Evolutionary conservation across 1,140 invertebrate genomes (phyloP), one percentile per base, ranked within the genome.

Genomic region (Stegodyphus dumicola): DNA sequence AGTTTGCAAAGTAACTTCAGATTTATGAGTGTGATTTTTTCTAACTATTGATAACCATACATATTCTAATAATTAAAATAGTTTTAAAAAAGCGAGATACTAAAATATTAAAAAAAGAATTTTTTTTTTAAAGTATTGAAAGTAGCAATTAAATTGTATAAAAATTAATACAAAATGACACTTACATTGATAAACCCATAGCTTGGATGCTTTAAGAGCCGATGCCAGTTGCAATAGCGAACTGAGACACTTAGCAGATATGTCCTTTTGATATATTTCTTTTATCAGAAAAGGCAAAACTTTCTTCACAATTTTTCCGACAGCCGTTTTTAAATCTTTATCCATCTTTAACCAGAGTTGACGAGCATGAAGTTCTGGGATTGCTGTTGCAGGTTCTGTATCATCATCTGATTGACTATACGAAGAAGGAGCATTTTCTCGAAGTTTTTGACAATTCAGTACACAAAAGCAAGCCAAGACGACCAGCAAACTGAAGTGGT

Each of bases 171-270:
- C 33, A 33, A 33, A 33, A 33, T 33, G 33, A 3, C 33, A 74
- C 77, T 86, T 76, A 86, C 85, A 80, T 17, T 67, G 54, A 18
- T 71, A 80, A 48, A 77, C 77, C 85, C 85, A 86, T 13, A 53
- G 33, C 17, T 79, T 78, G 6, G 17, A n/a, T 56, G 80, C 74
- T 53, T 76, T 78, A 33, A 86, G 18, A 18, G 56, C 85, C 6
- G 18, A 67, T 0, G 77, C 11, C 9, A 75, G 6, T 0, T 75
- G 69, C 15, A 86, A 10, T n/a, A 86, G 52, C 7, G 70, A 15
- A 1, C 56, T 49, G 2, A 80, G 53, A 18, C 85, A 86, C 9
- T 15, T 17, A 13, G 77, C 56, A 7, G 54, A 53, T 13, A 86
- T 11, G 10, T 86, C 85, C 15, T 69, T 76, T 17, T 86, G 74